Base-by-base conservation (phyloP, 2,113 vertebrate species). In the Corapipo altera region DNA sequence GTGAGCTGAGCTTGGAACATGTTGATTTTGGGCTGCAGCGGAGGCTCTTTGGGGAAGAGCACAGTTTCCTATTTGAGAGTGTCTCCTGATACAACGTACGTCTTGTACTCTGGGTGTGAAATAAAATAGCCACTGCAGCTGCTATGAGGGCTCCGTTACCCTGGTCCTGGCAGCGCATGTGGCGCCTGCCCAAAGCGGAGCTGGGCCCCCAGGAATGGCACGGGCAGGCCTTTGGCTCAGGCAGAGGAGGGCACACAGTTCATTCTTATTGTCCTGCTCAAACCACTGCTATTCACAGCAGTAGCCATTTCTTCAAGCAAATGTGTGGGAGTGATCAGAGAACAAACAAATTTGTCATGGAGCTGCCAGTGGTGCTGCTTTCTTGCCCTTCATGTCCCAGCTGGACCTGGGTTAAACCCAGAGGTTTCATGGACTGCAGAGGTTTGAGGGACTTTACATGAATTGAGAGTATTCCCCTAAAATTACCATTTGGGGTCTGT, bases 141-240 rank as follows among this genome's bases (percentile, higher is more conserved):
- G 41, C 49, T 1, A 0, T 1, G 1, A 21, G 0, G 0, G 66
- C 66, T 85, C 39, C 2, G 0, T 64, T 64, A 17, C 75, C 14
- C 3, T 9, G 1, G 11, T 35, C 32, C 76, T 80, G 21, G 12
- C 55, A 44, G 62, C 0, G 0, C 12, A 1, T 2, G 10, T 9
- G 7, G 24, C 0, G 2, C 41, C 49, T 58, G 28, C 72, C 24
- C 6, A 1, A 2, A 33, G 78, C 9, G 0, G 44, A 51, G 28
- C 1, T 32, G 1, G 2, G 43, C 22, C 33, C 23, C 16, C 21
- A 9, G 59, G 35, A 61, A 6, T 0, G 1, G 59, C 49, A 11
- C 0, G 0, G n/a, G 18, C 15, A 5, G 24, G 19, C 39, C 64
- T 17, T n/a, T 35, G 61, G n/a, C 0, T 1, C 1, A 5, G 32